Conservation (phyloP, 2,888 invertebrate genomes). For the Marronus borbonicus region DNA sequence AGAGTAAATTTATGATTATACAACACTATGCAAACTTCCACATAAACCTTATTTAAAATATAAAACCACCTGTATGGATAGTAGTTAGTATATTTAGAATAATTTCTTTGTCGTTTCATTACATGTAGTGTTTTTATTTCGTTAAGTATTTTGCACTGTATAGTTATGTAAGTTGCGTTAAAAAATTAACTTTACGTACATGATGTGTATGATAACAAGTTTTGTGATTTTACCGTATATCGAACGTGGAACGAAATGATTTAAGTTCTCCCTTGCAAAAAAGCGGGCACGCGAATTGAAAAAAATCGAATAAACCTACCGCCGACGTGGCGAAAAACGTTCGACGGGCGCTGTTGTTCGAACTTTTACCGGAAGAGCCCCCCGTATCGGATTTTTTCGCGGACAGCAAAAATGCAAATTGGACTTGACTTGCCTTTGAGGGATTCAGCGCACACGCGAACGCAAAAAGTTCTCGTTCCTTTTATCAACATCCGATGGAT, state of each 20-base stretch:
- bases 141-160: background rate
- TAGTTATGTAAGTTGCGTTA: slow-evolving; percentile 2
- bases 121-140: background rate
- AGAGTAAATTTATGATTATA: too few species aligned
- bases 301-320: background rate
- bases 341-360: slow-evolving; percentile 20
- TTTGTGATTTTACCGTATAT: slow-evolving; percentile 5
- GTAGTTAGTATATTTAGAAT: too few species aligned
- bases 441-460: slow-evolving; percentile 7
- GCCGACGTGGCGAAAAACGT: background rate
- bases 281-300: background rate
- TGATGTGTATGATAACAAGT: background rate
- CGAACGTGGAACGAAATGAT: slow-evolving; percentile 24
- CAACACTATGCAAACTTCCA: too few species aligned
- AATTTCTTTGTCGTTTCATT: too few species aligned
- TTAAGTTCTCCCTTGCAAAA: slow-evolving; percentile 1
- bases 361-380: background rate
- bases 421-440: slow-evolving; percentile 40
- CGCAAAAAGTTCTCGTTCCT: slow-evolving; percentile 46
- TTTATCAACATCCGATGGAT: slow-evolving; percentile 49
- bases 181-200: background rate
- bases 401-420: slow-evolving; percentile 45
- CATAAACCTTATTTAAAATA: background rate
- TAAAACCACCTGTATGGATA: slow-evolving; percentile 11
- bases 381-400: slow-evolving; percentile 19